A percentile compares a stretch with the other conserved stretches of the same genome.
Conservation (phyloP, 1,140 invertebrate genomes). For the Oncopodura yosiiana region DNA sequence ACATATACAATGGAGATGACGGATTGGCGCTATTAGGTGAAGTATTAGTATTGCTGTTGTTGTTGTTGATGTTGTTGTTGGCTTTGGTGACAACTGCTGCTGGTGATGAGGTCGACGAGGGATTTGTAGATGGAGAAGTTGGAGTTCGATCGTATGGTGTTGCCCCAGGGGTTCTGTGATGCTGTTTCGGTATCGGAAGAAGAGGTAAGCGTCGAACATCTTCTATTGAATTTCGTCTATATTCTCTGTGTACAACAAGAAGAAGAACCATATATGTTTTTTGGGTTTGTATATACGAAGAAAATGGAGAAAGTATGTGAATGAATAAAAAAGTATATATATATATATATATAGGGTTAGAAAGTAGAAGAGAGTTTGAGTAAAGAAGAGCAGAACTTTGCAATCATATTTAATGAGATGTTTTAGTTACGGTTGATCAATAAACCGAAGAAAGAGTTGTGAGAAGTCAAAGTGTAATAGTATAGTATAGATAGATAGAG, state of each 20-base stretch:
- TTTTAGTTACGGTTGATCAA: no score
- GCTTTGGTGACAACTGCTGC: slow-evolving; percentile 13
- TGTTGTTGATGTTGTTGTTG: slow-evolving; percentile 1
- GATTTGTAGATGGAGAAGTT: slow-evolving; percentile 25
- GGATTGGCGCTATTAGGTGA: slow-evolving; percentile 9
- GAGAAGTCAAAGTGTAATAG: no score
- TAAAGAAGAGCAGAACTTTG: no score
- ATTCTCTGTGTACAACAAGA: slow-evolving; percentile 29
- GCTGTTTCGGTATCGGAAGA: slow-evolving; percentile 30
- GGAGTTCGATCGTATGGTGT: slow-evolving; percentile 34
- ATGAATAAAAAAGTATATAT: no score
- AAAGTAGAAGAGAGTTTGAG: no score
- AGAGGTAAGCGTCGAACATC: slow-evolving; percentile 32
- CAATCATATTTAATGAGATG: no score
- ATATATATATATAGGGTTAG: no score
- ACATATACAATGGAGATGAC: slow-evolving; percentile 25
- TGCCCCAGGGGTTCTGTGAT: slow-evolving; percentile 20
- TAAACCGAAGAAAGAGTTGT: no score
- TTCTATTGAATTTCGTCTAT: slow-evolving; percentile 28
- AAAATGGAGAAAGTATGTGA: no score
- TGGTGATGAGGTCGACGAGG: slow-evolving; percentile 19
- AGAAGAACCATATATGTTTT: slow-evolving; percentile 15
- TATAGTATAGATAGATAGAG: not conserved
- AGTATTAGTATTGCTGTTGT: no score
- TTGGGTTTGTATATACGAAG: no score